Evolutionary conservation across 2,797 vertebrate genomes (phyloP), one percentile per base, ranked within the genome.

Genomic region (Rallus crepitans): DNA sequence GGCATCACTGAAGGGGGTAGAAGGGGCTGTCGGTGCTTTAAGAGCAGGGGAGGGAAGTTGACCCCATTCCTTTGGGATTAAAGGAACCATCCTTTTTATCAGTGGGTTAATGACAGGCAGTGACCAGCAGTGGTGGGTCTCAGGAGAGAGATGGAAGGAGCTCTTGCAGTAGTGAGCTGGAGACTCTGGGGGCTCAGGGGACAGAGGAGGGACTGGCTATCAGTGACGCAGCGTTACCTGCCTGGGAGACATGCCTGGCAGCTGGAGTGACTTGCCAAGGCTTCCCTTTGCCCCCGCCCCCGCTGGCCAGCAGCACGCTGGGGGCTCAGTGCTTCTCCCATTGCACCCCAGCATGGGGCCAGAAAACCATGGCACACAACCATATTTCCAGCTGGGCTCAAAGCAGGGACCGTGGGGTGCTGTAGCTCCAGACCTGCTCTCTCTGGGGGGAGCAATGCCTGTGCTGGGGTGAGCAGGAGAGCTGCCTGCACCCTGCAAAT

Each of bases 61-160:
- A 40, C 42, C 12, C 56, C 27, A 1, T 69, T 89, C 28, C 59
- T 95, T 56, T 55, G 53, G 81, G 42, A 24, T 30, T n/a, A 77
- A 87, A 75, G 50, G 39, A 79, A 13, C 0, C 0, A 11, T 68
- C 6, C 0, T 3, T 30, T 35, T 42, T 57, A 4, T 60, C 66
- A 35, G 45, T 7, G 35, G 63, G 53, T 50, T 42, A 35, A 17
- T 30, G 63, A 6, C 30, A 53, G 80, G 68, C 77, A 86, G 63
- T 24, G 83, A 15, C 24, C 35, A 65, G 53, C 39, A 63, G 56
- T 1, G 61, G 35, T n/a, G 68, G 50, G 21, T 39, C 55, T 65
- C 60, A 21, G 2, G 18, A 52, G 37, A 27, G 66, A 73, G 68
- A 8, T 70, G 55, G 64, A 69, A n/a, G 35, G 33, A 16, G 24